A percentile compares a stretch with the other conserved stretches of the same genome.
phyloP scores from a whole-genome alignment of 2,797 vertebrate species.

The Buphagus erythrorhynchus region DNA sequence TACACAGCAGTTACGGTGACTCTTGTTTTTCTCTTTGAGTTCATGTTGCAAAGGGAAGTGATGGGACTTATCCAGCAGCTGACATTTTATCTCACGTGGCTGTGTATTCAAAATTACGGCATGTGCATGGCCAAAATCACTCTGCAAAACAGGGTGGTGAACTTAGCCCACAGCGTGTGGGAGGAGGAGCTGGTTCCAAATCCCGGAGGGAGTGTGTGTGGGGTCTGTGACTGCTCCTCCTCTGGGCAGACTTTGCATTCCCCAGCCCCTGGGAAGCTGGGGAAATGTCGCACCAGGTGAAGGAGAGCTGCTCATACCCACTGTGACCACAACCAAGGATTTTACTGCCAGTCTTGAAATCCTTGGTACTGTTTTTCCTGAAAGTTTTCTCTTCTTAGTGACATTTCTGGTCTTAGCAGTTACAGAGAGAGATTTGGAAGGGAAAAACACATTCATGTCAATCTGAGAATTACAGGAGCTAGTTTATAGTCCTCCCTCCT shows the following conservation, averaged over 20 bases:
- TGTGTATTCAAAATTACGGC: neutral
- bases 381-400: neutral
- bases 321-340: neutral
- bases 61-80: neutral
- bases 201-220: no score
- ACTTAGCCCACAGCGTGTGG: accelerated
- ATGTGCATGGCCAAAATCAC: neutral
- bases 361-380: neutral
- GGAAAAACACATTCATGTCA: neutral
- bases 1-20: neutral
- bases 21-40: neutral
- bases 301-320: neutral
- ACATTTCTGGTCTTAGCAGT: neutral
- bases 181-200: neutral
- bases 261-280: neutral
- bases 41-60: neutral
- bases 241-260: neutral
- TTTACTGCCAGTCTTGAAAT: neutral
- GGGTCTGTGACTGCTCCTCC: neutral
- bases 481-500: neutral
- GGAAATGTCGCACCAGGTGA: neutral
- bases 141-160: neutral
- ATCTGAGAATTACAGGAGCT: neutral
- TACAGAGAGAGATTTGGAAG: neutral
- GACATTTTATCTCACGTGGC: neutral